Percentiles rank a stretch among this genome's conserved stretches.
Conservation (phyloP, 2,888 invertebrate species). For the Cetonia aurata region DNA sequence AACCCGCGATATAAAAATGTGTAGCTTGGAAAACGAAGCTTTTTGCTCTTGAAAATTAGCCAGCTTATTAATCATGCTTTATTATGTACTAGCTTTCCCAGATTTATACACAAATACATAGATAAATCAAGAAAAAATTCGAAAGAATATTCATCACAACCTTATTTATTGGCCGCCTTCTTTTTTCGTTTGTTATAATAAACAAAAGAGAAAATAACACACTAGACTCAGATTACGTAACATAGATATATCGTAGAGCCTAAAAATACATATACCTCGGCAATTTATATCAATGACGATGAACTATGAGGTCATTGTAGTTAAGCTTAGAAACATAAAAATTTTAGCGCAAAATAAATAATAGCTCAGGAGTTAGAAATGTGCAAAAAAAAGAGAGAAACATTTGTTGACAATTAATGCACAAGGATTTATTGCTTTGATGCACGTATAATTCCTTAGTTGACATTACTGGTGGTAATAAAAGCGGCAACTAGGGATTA, state of each 20-base stretch:
- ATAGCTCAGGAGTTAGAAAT: not conserved
- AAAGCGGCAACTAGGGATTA: slow-evolving; percentile 8
- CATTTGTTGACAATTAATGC: slow-evolving; percentile 22
- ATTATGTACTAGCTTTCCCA: too few species aligned
- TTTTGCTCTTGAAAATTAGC: too few species aligned
- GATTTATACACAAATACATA: too few species aligned
- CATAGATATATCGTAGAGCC: not conserved
- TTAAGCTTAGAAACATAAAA: slow-evolving; percentile 16
- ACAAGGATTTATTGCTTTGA: slow-evolving; percentile 14
- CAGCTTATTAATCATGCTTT: too few species aligned
- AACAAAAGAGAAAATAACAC: not conserved
- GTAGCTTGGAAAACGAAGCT: too few species aligned
- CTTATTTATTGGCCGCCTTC: too few species aligned
- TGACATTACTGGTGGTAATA: slow-evolving; percentile 17
- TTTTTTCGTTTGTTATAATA: too few species aligned
- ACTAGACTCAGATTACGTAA: not conserved
- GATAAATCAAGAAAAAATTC: too few species aligned
- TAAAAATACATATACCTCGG: not conserved
- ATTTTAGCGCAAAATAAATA: slow-evolving; percentile 22
- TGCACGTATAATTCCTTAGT: slow-evolving; percentile 11
- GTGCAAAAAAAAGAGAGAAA: not conserved
- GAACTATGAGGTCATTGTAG: not conserved
- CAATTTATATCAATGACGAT: slow-evolving; percentile 17
- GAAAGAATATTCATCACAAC: too few species aligned
- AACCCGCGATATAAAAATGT: too few species aligned